A percentile compares a stretch with the other conserved stretches of the same genome.
Conservation (phyloP, 2,113 vertebrate species). For the Brachirus orientalis region DNA sequence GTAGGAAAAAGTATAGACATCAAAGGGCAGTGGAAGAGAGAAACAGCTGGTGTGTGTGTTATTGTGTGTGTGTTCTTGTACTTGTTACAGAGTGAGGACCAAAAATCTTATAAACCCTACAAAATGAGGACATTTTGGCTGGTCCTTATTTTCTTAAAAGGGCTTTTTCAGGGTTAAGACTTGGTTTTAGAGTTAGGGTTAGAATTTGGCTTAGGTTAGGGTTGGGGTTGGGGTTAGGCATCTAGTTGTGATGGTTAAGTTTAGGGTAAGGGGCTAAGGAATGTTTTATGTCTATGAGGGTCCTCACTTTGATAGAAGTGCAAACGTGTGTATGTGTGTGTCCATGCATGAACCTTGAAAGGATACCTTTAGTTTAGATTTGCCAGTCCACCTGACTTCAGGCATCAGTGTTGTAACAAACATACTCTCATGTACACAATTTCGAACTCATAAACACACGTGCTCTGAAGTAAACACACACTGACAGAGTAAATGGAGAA, state of each 20-base stretch:
- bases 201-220: too few species aligned
- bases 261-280: too few species aligned
- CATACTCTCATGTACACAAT: conserved; percentile 16
- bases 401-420: conserved; percentile 34
- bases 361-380: conserved; percentile 50
- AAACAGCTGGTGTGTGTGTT: conserved; percentile 72
- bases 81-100: too few species aligned
- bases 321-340: conserved; percentile 21
- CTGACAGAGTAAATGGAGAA: neutral
- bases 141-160: too few species aligned
- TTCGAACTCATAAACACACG: neutral
- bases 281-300: too few species aligned
- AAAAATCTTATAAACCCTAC: too few species aligned
- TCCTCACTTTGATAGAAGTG: too few species aligned
- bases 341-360: conserved; percentile 71
- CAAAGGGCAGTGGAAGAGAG: conserved; percentile 62
- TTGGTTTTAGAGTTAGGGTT: too few species aligned
- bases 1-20: conserved; percentile 61
- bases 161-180: too few species aligned
- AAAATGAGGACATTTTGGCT: too few species aligned
- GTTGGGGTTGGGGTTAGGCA: too few species aligned
- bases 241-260: too few species aligned
- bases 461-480: conserved; percentile 4
- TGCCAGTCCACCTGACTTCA: conserved; percentile 67
- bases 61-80: conserved; percentile 35